phyloP scores from a whole-genome alignment of 53 echinoderm and acorn worm species.

The Echinarachnius parma region DNA sequence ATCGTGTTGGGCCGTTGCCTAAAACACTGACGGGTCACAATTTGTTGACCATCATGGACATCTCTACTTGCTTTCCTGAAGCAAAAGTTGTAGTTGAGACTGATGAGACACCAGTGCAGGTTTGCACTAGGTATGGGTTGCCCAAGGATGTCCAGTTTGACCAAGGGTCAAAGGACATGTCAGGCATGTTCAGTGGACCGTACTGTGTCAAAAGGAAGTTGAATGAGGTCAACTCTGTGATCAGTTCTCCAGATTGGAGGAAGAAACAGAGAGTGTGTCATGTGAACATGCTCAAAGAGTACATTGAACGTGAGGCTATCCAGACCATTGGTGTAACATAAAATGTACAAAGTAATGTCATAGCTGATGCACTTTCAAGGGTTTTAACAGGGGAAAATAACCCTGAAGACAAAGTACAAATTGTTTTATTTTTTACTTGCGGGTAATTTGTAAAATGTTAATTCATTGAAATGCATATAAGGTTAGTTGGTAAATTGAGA shows the following conservation, averaged over 20 bases:
- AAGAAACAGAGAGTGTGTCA: too few species aligned
- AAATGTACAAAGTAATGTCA: too few species aligned
- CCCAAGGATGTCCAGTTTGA: constrained; percentile 49
- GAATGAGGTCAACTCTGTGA: constrained; percentile 55
- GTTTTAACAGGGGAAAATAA: too few species aligned
- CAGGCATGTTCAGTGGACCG: constrained; percentile 54
- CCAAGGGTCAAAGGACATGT: constrained; percentile 63
- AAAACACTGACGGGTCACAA: constrained; percentile 43
- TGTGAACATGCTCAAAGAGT: too few species aligned
- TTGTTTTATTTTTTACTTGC: too few species aligned
- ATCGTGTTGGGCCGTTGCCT: constrained; percentile 64
- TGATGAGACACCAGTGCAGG: constrained; percentile 10
- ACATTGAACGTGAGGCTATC: constrained; percentile 24
- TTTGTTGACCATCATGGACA: constrained; percentile 4
- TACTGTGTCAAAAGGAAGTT: constrained; percentile 44
- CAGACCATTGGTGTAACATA: neutral
- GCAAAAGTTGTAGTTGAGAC: neutral
- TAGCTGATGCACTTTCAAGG: too few species aligned
- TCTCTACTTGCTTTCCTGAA: constrained; percentile 25
- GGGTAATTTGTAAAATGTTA: too few species aligned
- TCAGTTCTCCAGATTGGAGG: constrained; percentile 58
- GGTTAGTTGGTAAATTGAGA: too few species aligned
- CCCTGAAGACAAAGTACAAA: too few species aligned
- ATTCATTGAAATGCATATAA: too few species aligned
- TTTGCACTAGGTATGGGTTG: constrained; percentile 55